Base-by-base conservation (phyloP, 1,140 invertebrate genomes). In the Thaumatotibia leucotreta region DNA sequence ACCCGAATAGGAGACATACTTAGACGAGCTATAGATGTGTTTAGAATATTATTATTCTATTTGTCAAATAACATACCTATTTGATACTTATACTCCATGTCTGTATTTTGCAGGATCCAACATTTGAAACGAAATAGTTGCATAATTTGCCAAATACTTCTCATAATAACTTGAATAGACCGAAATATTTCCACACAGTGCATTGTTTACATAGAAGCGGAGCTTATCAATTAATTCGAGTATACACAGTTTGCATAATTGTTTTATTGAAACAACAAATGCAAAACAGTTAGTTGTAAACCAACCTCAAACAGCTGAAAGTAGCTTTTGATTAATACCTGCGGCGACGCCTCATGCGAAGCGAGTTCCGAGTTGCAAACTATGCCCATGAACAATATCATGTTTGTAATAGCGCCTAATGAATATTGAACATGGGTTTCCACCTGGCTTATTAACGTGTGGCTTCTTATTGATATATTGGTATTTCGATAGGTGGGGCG, bases 361-460 rank as follows among this genome's bases (percentile, higher is more conserved):
- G 52, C 5, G 1, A 58, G 58, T 71, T 76, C 62, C 14, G 29
- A 68, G 68, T 68, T 24, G 35, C 45, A 29, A 77, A 75, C 73
- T 77, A 79, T 75, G 67, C 67, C 24, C 70, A 67, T 71, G 61
- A 71, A 72, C 64, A 73, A 75, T 73, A 74, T 76, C 70, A 70
- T 74, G 75, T 74, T 74, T 76, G 69, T 74, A 72, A 73, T 79
- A 75, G 65, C 68, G 61, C 69, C 69, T 79, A 76, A 77, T 80
- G 74, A 80, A 82, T 82, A 80, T 80, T 74, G 74, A 80, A 72
- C 71, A 72, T 67, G 64, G 79, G 72, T 65, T 74, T 69, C 66
- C 72, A 67, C 29, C 62, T 22, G 65, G 73, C 65, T 63, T 72
- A 69, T 72, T 72, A 70, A 67, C 64, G 61, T 68, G 69, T 73